Percentiles rank a stretch among this genome's conserved stretches.
Evolutionary conservation across 2,888 invertebrate species (phyloP).

Genomic region (Mactromeris polynyma): DNA sequence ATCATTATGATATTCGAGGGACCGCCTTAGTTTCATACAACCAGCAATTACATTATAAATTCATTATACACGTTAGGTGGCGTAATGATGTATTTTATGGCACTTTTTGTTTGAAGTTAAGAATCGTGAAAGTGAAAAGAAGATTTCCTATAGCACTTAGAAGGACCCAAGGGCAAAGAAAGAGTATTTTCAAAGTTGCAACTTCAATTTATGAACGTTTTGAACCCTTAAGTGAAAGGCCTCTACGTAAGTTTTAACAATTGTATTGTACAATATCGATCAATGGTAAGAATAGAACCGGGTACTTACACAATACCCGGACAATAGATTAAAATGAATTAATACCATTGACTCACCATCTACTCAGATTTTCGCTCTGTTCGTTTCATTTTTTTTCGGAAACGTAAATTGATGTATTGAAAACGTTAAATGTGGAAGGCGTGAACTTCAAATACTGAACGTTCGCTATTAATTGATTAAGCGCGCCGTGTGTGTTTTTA

Average conservation of each 20-base stretch:
- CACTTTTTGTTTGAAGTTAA: not conserved
- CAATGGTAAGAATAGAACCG: not conserved
- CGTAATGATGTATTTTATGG: not conserved
- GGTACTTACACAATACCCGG: not conserved
- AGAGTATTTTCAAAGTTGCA: not conserved
- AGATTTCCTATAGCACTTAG: not conserved
- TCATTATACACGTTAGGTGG: not conserved
- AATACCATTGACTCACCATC: not conserved
- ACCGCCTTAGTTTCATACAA: not conserved
- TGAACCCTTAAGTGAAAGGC: not conserved
- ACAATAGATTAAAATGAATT: not conserved
- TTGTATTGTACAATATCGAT: not conserved
- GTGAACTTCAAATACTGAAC: conserved; percentile 56
- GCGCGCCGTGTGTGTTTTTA: not conserved
- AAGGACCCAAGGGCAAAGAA: not conserved
- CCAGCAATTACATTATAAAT: not conserved
- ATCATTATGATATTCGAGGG: not conserved
- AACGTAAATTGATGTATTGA: conserved; percentile 39
- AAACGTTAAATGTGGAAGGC: conserved; percentile 50
- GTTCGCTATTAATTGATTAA: conserved; percentile 59
- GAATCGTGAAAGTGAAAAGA: not conserved
- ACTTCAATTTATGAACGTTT: not conserved
- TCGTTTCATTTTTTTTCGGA: conserved; percentile 26
- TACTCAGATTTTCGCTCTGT: conserved; percentile 32
- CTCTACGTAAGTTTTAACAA: not conserved